phyloP scores from a whole-genome alignment of 2,888 invertebrate genomes.

The Nephrotoma guestfalica region DNA sequence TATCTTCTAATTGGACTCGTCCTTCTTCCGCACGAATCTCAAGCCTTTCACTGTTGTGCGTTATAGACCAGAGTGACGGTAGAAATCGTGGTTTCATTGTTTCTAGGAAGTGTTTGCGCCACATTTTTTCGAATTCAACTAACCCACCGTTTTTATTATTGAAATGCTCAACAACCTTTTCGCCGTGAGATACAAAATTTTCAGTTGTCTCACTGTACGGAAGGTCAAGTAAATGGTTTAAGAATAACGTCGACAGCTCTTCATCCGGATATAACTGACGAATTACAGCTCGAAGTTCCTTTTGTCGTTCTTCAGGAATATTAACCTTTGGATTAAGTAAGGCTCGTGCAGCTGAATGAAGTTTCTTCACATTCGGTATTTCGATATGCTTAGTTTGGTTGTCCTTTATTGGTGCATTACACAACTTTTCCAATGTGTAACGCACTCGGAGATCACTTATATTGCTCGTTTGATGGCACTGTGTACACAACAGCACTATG shows the following conservation, averaged over 20 bases:
- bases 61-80: slow-evolving; percentile 62
- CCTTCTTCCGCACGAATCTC: slow-evolving; percentile 39
- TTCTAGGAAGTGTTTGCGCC: slow-evolving; percentile 60
- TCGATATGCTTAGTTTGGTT: slow-evolving; percentile 25
- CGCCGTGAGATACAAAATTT: slow-evolving; percentile 39
- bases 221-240: neutral
- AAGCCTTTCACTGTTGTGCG: slow-evolving; percentile 49
- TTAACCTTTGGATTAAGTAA: slow-evolving; percentile 31
- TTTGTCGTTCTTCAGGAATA: slow-evolving; percentile 38
- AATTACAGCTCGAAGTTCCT: slow-evolving; percentile 35
- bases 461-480: slow-evolving; percentile 58
- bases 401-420: slow-evolving; percentile 46
- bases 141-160: slow-evolving; percentile 40
- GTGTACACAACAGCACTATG: slow-evolving; percentile 53
- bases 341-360: slow-evolving; percentile 45
- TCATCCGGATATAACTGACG: slow-evolving; percentile 35
- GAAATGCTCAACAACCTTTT: slow-evolving; percentile 44
- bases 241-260: neutral
- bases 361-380: slow-evolving; percentile 28
- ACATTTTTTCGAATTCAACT: slow-evolving; percentile 50
- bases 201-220: slow-evolving; percentile 19
- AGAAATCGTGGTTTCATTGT: slow-evolving; percentile 56
- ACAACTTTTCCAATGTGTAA: slow-evolving; percentile 39
- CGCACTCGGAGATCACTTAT: slow-evolving; percentile 45
- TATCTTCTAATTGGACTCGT: slow-evolving; percentile 31